These are phyloP conservation scores for Salvator merianae DNA, from an alignment of 2,113 vertebrate genomes.

Conservation along the genomic window DNA sequence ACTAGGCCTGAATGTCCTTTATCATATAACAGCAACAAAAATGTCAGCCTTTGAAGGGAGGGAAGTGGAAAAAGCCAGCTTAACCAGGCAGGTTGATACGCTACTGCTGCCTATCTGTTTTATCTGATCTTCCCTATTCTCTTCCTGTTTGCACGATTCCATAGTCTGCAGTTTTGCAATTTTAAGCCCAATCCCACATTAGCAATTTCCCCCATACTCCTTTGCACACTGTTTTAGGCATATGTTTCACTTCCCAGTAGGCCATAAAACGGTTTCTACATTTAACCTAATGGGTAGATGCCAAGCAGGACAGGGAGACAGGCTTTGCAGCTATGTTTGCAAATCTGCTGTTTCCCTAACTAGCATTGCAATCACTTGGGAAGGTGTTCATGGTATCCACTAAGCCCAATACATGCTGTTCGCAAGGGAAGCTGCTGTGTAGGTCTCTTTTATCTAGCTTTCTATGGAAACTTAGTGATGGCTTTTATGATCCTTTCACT, in stretches of 20 bases:
- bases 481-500: background rate
- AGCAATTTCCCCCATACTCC: constrained; percentile 47
- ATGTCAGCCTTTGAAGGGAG: constrained; percentile 63
- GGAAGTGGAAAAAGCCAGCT: constrained; percentile 56
- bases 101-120: constrained; percentile 63
- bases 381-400: background rate
- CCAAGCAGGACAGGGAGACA: constrained; percentile 47
- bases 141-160: constrained; percentile 64
- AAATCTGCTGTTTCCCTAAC: constrained; percentile 34
- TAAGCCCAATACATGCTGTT: constrained; percentile 22
- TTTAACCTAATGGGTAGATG: constrained; percentile 49
- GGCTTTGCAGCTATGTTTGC: constrained; percentile 5
- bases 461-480: background rate
- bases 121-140: constrained; percentile 58
- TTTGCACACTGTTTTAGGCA: constrained; percentile 57
- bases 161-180: constrained; percentile 50
- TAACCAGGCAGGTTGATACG: constrained; percentile 63
- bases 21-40: constrained; percentile 60
- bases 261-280: constrained; percentile 47
- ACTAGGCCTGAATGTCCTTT: constrained; percentile 71
- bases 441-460: background rate
- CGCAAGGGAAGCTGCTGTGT: background rate
- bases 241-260: constrained; percentile 28
- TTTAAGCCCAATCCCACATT: constrained; percentile 35
- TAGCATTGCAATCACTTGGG: background rate